Conservation (phyloP, 2,797 vertebrate species). For the Hephaestus fuliginosus region DNA sequence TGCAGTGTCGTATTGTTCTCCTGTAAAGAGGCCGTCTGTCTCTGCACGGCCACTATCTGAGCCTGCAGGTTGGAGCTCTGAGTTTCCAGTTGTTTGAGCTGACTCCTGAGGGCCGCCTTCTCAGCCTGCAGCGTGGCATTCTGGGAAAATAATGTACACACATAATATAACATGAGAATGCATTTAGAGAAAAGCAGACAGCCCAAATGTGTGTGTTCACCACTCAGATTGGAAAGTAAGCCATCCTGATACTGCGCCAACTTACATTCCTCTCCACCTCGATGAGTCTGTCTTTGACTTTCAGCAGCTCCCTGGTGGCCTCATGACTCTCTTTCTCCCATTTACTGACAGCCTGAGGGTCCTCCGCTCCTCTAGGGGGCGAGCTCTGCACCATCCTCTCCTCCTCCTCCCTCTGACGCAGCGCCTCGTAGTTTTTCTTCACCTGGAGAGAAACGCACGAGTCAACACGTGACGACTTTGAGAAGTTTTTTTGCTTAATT, state of each 20-base stretch:
- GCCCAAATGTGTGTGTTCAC: neutral
- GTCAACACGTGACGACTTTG: neutral
- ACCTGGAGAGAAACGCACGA: conserved; percentile 84
- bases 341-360: conserved; percentile 86
- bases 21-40: conserved; percentile 94
- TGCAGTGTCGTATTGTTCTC: conserved; percentile 96
- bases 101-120: conserved; percentile 95
- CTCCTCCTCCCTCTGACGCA: conserved; percentile 97
- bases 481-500: neutral
- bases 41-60: conserved; percentile 96
- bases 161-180: neutral
- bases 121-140: conserved; percentile 98
- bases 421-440: conserved; percentile 98
- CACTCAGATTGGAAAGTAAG: neutral
- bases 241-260: conserved; percentile 1
- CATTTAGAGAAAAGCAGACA: neutral
- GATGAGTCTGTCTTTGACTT: conserved; percentile 97
- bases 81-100: conserved; percentile 95
- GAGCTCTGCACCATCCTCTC: conserved; percentile 94
- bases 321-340: conserved; percentile 98
- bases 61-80: conserved; percentile 97
- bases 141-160: conserved; percentile 76
- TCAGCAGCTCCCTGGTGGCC: conserved; percentile 94
- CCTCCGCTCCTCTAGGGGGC: conserved; percentile 88
- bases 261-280: conserved; percentile 99